Conservation (phyloP, 2,888 invertebrate genomes). For the Shargacucullia verbasci region DNA sequence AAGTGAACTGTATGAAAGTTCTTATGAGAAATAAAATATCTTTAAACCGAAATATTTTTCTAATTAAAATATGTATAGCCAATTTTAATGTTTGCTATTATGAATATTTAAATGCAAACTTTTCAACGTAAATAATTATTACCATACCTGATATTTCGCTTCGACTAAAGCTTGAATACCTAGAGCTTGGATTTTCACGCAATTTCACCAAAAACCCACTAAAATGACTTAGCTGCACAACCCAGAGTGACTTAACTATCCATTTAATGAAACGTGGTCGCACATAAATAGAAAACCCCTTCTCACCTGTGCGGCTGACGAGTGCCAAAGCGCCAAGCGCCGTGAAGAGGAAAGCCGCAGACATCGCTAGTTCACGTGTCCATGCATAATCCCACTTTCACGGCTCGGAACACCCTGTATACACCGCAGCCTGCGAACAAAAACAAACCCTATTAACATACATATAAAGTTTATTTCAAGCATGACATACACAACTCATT, state of each 20-base stretch:
- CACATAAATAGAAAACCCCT: conserved; percentile 47
- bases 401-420: conserved; percentile 67
- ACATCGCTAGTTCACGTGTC: conserved; percentile 78
- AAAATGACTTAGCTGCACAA: background rate
- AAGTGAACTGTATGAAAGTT: too few species aligned
- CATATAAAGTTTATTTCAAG: conserved; percentile 22
- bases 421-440: conserved; percentile 69
- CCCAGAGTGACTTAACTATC: conserved; percentile 7
- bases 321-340: conserved; percentile 80
- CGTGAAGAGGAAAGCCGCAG: conserved; percentile 76
- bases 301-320: conserved; percentile 80
- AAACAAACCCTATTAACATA: conserved; percentile 59
- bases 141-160: too few species aligned
- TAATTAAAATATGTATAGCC: too few species aligned
- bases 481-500: conserved; percentile 1
- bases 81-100: too few species aligned
- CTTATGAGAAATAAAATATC: too few species aligned
- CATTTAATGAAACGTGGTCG: conserved; percentile 40
- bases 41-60: too few species aligned
- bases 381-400: conserved; percentile 77
- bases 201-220: too few species aligned
- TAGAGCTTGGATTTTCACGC: too few species aligned
- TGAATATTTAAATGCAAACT: too few species aligned
- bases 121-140: too few species aligned
- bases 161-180: too few species aligned